Conservation (phyloP, 92 coral and sea anemone genomes). For the Phymanthus crucifer region DNA sequence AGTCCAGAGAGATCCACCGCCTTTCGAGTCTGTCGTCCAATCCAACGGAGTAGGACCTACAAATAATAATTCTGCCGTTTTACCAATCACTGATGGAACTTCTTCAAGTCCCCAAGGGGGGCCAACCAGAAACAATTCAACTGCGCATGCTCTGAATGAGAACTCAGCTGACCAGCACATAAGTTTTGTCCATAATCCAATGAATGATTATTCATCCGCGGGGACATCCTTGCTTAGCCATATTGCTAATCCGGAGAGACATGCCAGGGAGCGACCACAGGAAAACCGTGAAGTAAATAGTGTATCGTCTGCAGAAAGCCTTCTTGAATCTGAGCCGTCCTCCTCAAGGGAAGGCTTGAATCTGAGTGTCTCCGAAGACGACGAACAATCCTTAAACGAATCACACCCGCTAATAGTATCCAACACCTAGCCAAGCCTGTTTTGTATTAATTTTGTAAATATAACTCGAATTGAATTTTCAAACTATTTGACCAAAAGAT, state of each 20-base stretch:
- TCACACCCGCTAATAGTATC: constrained; percentile 30
- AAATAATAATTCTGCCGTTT: constrained; percentile 16
- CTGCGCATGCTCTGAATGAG: constrained; percentile 25
- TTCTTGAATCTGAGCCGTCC: background rate
- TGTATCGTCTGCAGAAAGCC: constrained; percentile 24
- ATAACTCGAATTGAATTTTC: background rate
- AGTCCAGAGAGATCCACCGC: constrained; percentile 79
- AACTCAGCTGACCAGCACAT: constrained; percentile 41
- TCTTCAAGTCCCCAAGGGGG: background rate
- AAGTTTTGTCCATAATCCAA: constrained; percentile 51
- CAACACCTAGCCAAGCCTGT: constrained; percentile 13
- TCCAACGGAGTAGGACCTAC: constrained; percentile 9
- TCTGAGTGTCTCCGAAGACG: constrained; percentile 39
- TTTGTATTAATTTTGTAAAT: background rate
- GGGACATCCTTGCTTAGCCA: background rate
- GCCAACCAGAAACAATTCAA: background rate
- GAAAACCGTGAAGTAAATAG: constrained; percentile 14
- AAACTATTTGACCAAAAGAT: background rate
- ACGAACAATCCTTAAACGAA: constrained; percentile 31
- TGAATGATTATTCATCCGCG: constrained; percentile 20
- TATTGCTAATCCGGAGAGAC: background rate
- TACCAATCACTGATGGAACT: background rate
- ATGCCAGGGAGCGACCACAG: background rate
- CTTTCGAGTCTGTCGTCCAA: constrained; percentile 74
- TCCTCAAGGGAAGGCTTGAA: constrained; percentile 10